Base-by-base conservation (phyloP, 2,888 invertebrate species). In the Elmis aenea region DNA sequence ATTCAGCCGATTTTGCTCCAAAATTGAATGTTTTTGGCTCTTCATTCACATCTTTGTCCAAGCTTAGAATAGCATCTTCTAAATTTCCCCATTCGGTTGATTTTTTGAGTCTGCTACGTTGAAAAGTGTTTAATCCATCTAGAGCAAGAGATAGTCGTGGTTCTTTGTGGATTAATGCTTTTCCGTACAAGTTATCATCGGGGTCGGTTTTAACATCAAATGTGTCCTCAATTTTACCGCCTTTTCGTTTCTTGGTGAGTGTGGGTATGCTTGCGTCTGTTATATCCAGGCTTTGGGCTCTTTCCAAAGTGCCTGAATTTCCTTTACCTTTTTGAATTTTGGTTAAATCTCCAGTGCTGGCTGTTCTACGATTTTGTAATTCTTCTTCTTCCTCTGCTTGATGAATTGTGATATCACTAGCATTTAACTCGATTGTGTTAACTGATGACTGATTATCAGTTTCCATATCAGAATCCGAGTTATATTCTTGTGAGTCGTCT, bases 281-380 rank as follows among this genome's bases (percentile, higher is more conserved):
- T 62, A 85, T 81, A 48, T 88, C 88, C 24, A 88, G 68, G 53
- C 87, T 87, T 59, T 87, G 85, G 1, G 88, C 86, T 45, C 87
- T 71, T 66, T 88, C 87, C 33, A 83, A 62, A 5, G 79, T 81
- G 2, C 80, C 78, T 2, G 55, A 58, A 33, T 58, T 64, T 5
- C 51, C 57, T 46, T 61, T 72, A 45, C 69, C 71, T 21, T 70
- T 67, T 33, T 75, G 72, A 42, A 86, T 80, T 58, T 81, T 79
- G 0, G 85, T 85, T 29, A 88, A 67, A 64, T 88, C 87, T 1
- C 86, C 87, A 1, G 87, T 71, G 20, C 86, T 87, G 1, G 86
- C 83, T 2, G 87, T 85, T 67, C 83, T 84, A 10, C 86, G 69
- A 37, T 71, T 73, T 56, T 79, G 79, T 29, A 79, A 77, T 48